These are phyloP conservation scores for Bombus superbus DNA, from an alignment of 1,140 invertebrate genomes.

Conservation along the genomic window DNA sequence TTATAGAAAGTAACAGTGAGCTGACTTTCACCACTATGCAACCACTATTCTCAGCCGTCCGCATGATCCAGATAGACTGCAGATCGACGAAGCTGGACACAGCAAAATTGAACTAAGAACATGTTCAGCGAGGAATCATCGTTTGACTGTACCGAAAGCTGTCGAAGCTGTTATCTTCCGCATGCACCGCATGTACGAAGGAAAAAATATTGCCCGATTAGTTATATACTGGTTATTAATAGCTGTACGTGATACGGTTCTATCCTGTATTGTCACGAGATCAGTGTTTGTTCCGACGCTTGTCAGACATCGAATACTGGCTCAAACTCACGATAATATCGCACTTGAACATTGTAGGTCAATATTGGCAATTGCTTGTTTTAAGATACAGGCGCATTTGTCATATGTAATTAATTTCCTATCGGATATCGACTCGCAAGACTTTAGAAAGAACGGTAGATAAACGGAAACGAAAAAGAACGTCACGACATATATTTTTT, in stretches of 20 bases:
- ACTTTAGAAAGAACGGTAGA: not conserved
- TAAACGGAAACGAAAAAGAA: not conserved
- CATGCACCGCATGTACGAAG: not conserved
- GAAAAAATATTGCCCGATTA: conserved; percentile 16
- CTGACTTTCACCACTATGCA: not conserved
- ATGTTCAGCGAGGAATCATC: not conserved
- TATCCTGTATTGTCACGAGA: conserved; percentile 1
- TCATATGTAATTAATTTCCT: not conserved
- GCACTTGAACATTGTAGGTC: not conserved
- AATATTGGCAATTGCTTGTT: not conserved
- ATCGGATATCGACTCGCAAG: not conserved
- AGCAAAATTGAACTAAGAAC: not conserved
- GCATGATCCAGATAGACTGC: not conserved
- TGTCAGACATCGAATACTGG: not conserved
- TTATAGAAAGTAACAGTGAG: not conserved
- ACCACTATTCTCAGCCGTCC: not conserved
- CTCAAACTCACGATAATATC: not conserved
- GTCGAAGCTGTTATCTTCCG: conserved; percentile 8
- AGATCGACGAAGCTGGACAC: not conserved
- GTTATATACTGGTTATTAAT: conserved; percentile 49
- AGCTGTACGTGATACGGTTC: conserved; percentile 44
- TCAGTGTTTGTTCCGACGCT: conserved; percentile 16
- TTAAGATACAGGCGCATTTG: not conserved
- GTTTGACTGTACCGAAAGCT: not conserved
- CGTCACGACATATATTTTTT: not conserved